Conservation (phyloP, 2,888 invertebrate species). For the Diploptera punctata region DNA sequence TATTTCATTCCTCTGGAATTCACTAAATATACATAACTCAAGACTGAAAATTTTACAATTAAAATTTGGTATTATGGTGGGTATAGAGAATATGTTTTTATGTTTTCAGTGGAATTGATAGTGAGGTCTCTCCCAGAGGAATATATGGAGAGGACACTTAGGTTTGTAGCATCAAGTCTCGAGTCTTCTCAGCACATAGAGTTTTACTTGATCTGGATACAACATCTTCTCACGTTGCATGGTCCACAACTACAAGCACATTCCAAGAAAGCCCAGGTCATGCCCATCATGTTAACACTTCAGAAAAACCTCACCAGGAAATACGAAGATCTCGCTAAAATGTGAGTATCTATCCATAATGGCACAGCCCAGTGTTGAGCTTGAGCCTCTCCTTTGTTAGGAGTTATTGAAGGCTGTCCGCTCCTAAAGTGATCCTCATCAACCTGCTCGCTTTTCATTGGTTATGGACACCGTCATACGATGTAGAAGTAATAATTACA, state of each 20-base stretch:
- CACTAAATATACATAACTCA: too few relatives aligned
- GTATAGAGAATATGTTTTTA: too few relatives aligned
- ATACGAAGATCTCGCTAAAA: constrained; percentile 81
- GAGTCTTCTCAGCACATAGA: constrained; percentile 85
- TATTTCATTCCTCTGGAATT: too few relatives aligned
- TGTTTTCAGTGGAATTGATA: constrained; percentile 76
- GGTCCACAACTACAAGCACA: constrained; percentile 55
- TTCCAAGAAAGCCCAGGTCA: constrained; percentile 62
- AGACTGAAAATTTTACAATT: too few relatives aligned
- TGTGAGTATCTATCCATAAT: constrained; percentile 66
- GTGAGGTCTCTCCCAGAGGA: constrained; percentile 71
- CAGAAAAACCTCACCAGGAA: constrained; percentile 82
- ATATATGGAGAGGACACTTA: constrained; percentile 77
- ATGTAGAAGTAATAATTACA: too few relatives aligned
- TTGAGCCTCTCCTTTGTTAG: too few relatives aligned
- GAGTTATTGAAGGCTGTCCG: too few relatives aligned
- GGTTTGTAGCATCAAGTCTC: constrained; percentile 72
- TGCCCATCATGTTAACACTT: constrained; percentile 71
- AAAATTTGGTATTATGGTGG: too few relatives aligned
- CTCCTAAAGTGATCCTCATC: too few relatives aligned
- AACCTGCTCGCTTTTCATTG: too few relatives aligned
- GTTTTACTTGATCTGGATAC: constrained; percentile 85
- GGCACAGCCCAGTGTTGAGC: too few relatives aligned
- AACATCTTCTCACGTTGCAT: constrained; percentile 69
- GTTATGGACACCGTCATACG: too few relatives aligned